These are phyloP conservation scores for Cotesia glomerata DNA, from an alignment of 1,140 invertebrate species.

Conservation along the genomic window DNA sequence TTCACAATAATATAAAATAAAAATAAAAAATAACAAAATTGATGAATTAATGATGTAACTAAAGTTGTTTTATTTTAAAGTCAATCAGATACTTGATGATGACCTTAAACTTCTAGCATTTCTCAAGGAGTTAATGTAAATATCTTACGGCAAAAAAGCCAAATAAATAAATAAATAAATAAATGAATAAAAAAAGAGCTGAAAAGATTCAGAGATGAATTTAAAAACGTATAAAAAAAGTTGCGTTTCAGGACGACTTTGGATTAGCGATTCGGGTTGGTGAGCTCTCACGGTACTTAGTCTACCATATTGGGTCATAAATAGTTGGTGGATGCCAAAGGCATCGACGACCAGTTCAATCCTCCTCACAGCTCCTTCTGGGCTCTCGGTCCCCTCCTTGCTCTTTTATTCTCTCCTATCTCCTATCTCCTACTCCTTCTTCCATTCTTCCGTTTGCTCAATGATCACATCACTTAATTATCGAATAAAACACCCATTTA, in stretches of 20 bases:
- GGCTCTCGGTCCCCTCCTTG: not conserved
- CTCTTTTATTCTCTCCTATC: not conserved
- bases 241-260: constrained; percentile 6
- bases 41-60: constrained; percentile 25
- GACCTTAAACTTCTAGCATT: constrained; percentile 18
- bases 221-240: constrained; percentile 1
- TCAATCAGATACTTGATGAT: not conserved
- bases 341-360: constrained; percentile 34
- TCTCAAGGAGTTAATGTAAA: not conserved
- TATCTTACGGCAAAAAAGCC: not conserved
- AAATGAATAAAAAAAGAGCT: not conserved
- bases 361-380: constrained; percentile 19
- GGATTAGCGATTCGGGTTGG: constrained; percentile 35
- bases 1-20: not conserved
- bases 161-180: not conserved
- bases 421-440: not conserved
- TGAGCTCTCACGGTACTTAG: constrained; percentile 41
- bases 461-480: constrained; percentile 26
- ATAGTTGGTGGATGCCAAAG: constrained; percentile 39
- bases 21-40: constrained; percentile 18
- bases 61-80: not conserved
- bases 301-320: constrained; percentile 41
- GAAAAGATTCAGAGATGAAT: not conserved
- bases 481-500: constrained; percentile 53
- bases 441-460: not conserved